These are phyloP conservation scores for Scaptomyza montana DNA, from an alignment of 1,140 invertebrate genomes.

Conservation along the genomic window DNA sequence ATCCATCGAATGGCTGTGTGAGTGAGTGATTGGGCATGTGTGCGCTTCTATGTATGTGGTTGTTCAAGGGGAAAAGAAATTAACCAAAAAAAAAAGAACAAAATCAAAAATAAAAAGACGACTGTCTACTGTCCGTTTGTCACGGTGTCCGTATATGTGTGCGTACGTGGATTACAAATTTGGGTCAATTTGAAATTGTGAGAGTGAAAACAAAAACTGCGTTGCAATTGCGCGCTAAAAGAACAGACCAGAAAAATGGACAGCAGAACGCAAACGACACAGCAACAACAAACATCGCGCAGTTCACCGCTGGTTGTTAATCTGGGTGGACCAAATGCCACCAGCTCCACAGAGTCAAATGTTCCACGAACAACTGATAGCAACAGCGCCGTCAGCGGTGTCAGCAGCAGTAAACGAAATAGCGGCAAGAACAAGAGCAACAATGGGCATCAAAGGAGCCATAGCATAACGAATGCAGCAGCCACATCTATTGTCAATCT, in stretches of 20 bases:
- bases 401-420: constrained; percentile 35
- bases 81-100: constrained; percentile 20
- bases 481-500: constrained; percentile 76
- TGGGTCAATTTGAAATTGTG: constrained; percentile 52
- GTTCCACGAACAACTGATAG: constrained; percentile 26
- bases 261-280: constrained; percentile 47
- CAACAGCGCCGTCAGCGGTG: constrained; percentile 3
- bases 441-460: constrained; percentile 65
- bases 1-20: constrained; percentile 27
- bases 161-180: constrained; percentile 45
- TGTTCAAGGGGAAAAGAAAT: constrained; percentile 37
- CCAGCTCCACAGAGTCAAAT: constrained; percentile 26
- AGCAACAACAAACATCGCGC: constrained; percentile 50
- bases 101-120: constrained; percentile 3
- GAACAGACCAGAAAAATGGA: constrained; percentile 42
- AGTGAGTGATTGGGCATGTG: constrained; percentile 12
- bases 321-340: constrained; percentile 67
- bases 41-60: constrained; percentile 15
- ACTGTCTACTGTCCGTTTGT: constrained; percentile 21
- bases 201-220: constrained; percentile 49
- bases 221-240: constrained; percentile 55
- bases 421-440: constrained; percentile 40
- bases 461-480: constrained; percentile 73
- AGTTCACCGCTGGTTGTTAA: constrained; percentile 56
- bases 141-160: constrained; percentile 23